Percentiles rank a stretch among this genome's conserved stretches.
Evolutionary conservation across 2,797 vertebrate genomes (phyloP).

Genomic region (Cirrhinus molitorella): DNA sequence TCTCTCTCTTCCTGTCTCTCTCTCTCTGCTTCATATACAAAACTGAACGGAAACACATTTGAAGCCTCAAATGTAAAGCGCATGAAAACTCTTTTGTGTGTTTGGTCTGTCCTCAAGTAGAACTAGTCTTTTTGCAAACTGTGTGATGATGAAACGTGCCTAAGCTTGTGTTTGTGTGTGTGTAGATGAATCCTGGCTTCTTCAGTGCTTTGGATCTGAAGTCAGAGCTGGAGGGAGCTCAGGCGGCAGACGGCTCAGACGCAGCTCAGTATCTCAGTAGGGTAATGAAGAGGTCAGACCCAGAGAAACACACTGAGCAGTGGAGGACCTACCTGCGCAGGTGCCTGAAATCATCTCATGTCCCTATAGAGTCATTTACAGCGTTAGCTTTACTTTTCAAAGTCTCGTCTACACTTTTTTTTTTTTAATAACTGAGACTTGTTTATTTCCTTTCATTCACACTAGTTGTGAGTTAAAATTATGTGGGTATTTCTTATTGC

Average conservation of each 20-base stretch:
- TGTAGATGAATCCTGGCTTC: constrained; percentile 86
- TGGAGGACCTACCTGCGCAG: constrained; percentile 97
- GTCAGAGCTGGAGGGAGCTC: constrained; percentile 84
- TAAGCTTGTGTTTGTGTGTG: constrained; percentile 65
- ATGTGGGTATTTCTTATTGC: neutral
- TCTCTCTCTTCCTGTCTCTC: constrained; percentile 22
- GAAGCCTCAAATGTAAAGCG: constrained; percentile 41
- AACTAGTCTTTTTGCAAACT: constrained; percentile 10
- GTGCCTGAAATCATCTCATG: constrained; percentile 69
- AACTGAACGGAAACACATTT: constrained; percentile 26
- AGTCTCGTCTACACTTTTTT: neutral
- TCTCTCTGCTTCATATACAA: constrained; percentile 17
- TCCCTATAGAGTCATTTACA: neutral
- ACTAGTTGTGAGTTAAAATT: neutral
- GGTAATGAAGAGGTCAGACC: constrained; percentile 86
- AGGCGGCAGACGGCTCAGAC: constrained; percentile 78
- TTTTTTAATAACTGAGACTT: neutral
- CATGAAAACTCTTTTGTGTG: neutral
- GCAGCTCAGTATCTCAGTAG: constrained; percentile 88
- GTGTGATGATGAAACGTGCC: constrained; percentile 30
- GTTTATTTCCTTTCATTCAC: constrained; percentile 7
- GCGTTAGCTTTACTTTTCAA: neutral
- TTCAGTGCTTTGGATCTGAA: constrained; percentile 90
- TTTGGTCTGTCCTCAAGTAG: constrained; percentile 12
- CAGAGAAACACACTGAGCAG: constrained; percentile 88